Conservation (phyloP, 2,113 vertebrate genomes). For the Salvator merianae region DNA sequence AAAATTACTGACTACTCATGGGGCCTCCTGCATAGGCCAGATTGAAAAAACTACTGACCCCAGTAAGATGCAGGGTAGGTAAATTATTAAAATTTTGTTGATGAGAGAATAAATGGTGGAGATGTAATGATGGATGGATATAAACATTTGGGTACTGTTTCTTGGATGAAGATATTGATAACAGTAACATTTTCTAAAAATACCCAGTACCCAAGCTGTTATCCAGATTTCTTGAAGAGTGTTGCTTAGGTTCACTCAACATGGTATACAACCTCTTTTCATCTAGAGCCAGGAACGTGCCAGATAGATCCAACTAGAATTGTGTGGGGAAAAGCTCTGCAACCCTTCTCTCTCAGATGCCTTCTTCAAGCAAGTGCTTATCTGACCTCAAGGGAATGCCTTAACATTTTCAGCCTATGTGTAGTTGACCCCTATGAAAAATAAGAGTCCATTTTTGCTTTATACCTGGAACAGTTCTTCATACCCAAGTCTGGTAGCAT, state of each 20-base stretch:
- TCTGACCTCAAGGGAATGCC: no score
- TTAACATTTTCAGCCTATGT: no score
- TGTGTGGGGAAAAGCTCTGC: no score
- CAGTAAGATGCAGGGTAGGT: neutral
- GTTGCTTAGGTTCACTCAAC: neutral
- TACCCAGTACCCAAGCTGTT: neutral
- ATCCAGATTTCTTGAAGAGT: no score
- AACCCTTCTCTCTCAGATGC: no score
- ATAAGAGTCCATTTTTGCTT: no score
- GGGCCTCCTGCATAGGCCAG: neutral
- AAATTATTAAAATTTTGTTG: neutral
- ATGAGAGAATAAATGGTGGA: neutral
- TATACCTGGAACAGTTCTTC: no score
- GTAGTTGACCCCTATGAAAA: no score
- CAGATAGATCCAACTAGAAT: no score
- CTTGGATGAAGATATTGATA: neutral
- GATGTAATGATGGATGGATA: fast-evolving
- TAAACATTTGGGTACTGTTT: neutral
- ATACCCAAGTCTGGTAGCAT: no score
- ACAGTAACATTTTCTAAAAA: neutral
- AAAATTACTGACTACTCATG: neutral
- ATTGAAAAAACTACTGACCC: neutral
- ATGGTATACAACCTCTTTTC: neutral
- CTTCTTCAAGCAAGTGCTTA: no score
- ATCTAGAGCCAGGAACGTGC: neutral